A percentile compares a stretch with the other conserved stretches of the same genome.
These are phyloP conservation scores for Nomada ferruginata DNA, from an alignment of 2,888 invertebrate genomes.

Conservation along the genomic window DNA sequence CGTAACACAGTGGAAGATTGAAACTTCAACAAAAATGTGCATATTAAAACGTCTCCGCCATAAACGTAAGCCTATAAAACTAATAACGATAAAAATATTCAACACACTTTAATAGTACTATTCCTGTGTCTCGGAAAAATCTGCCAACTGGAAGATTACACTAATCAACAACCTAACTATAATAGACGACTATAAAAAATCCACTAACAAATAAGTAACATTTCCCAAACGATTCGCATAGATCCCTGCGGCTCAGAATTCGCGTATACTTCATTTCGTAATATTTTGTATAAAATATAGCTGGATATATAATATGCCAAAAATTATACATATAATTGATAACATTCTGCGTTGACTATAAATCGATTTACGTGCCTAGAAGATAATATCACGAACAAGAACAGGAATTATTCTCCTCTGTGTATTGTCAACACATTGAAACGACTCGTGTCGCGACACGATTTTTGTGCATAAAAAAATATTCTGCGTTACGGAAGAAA, in stretches of 20 bases:
- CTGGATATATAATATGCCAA: conserved; percentile 26
- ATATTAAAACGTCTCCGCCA: neutral
- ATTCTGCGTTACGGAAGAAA: conserved; percentile 5
- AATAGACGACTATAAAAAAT: neutral
- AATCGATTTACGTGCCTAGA: conserved; percentile 30
- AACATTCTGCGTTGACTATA: conserved; percentile 19
- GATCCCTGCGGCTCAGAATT: neutral
- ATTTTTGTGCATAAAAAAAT: conserved; percentile 10
- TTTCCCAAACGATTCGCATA: neutral
- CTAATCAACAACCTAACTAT: conserved; percentile 4
- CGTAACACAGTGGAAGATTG: neutral
- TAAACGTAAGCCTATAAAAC: neutral
- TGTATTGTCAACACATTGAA: conserved; percentile 54
- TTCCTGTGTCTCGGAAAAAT: neutral
- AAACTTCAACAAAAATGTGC: conserved; percentile 5
- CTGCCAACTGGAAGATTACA: conserved; percentile 4
- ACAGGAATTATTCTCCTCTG: conserved; percentile 45
- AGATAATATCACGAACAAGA: conserved; percentile 48
- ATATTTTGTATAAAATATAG: conserved; percentile 42
- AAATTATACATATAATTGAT: conserved; percentile 20
- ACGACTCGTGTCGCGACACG: neutral
- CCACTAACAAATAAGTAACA: conserved; percentile 1
- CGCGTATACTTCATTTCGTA: neutral
- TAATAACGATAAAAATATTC: conserved; percentile 11
- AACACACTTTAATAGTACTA: neutral